A percentile compares a stretch with the other conserved stretches of the same genome.
phyloP scores from a whole-genome alignment of 2,113 vertebrate genomes.

The Corydoras maculifer region DNA sequence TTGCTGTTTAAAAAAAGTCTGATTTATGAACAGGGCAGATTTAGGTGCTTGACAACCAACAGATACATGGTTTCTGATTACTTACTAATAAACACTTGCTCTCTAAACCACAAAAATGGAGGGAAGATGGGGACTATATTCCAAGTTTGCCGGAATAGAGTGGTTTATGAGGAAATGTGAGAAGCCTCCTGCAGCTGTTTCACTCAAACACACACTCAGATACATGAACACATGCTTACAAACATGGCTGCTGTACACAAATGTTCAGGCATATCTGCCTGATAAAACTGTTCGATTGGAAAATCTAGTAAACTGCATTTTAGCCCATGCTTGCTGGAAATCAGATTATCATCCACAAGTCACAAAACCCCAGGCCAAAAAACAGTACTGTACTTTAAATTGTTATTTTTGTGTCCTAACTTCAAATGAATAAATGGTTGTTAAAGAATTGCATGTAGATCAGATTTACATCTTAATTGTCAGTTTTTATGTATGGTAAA shows the following conservation, averaged over 20 bases:
- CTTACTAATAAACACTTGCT: conserved; percentile 3
- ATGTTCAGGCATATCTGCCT: conserved; percentile 8
- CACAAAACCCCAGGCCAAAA: conserved; percentile 1
- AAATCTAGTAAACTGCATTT: neutral
- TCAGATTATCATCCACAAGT: neutral
- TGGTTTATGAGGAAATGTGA: too few species aligned
- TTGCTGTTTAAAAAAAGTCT: too few species aligned
- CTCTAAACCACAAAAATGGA: neutral
- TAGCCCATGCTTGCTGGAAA: neutral
- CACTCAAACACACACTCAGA: neutral
- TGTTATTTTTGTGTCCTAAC: too few species aligned
- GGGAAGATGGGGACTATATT: too few species aligned
- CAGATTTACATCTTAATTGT: too few species aligned
- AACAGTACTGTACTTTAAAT: too few species aligned
- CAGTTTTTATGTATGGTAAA: too few species aligned
- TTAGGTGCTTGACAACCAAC: conserved; percentile 20
- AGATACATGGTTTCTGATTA: conserved; percentile 12
- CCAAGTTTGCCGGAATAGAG: too few species aligned
- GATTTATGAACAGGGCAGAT: neutral
- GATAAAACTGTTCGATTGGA: neutral
- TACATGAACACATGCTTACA: neutral
- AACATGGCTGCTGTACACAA: neutral
- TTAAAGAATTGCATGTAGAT: too few species aligned
- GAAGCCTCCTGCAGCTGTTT: neutral
- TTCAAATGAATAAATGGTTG: too few species aligned